A percentile compares a stretch with the other conserved stretches of the same genome.
Conservation (phyloP, 2,888 invertebrate species). For the Leucoptera coffeella region DNA sequence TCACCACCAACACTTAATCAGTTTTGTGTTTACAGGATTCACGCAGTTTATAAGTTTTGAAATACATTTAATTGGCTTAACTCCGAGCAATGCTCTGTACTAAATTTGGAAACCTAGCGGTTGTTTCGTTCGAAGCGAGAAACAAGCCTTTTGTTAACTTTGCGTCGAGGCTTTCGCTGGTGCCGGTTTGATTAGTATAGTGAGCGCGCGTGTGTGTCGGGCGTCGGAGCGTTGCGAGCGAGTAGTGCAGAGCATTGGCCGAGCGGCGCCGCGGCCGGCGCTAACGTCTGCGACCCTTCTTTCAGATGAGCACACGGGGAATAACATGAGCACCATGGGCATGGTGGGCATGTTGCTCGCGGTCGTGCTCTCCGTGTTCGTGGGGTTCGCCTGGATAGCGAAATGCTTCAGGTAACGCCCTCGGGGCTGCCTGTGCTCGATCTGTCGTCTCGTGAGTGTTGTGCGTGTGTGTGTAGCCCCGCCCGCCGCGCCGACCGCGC, state of each 20-base stretch:
- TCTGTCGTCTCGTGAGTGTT: slow-evolving; percentile 23
- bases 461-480: slow-evolving; percentile 5
- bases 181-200: too few relatives aligned
- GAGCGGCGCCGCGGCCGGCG: slow-evolving; percentile 38
- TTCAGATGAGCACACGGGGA: slow-evolving; percentile 69
- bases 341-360: slow-evolving; percentile 91
- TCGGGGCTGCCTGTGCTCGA: slow-evolving; percentile 39
- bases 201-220: not conserved
- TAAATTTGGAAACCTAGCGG: too few relatives aligned
- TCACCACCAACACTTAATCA: too few relatives aligned
- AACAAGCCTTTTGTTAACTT: slow-evolving; percentile 5
- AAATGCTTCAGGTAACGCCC: slow-evolving; percentile 85
- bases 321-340: slow-evolving; percentile 82
- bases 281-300: slow-evolving; percentile 49
- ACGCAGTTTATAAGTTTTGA: too few relatives aligned
- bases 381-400: slow-evolving; percentile 91
- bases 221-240: too few relatives aligned
- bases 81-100: slow-evolving; percentile 42
- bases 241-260: too few relatives aligned
- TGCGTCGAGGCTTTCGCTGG: too few relatives aligned
- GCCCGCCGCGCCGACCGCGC: slow-evolving; percentile 7
- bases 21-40: too few relatives aligned
- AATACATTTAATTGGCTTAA: slow-evolving; percentile 17
- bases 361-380: slow-evolving; percentile 90
- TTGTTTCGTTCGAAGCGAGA: slow-evolving; percentile 6